Evolutionary conservation across 37 sponge, comb jelly and placozoan genomes (phyloP).

Genomic region (Tethya wilhelma): DNA sequence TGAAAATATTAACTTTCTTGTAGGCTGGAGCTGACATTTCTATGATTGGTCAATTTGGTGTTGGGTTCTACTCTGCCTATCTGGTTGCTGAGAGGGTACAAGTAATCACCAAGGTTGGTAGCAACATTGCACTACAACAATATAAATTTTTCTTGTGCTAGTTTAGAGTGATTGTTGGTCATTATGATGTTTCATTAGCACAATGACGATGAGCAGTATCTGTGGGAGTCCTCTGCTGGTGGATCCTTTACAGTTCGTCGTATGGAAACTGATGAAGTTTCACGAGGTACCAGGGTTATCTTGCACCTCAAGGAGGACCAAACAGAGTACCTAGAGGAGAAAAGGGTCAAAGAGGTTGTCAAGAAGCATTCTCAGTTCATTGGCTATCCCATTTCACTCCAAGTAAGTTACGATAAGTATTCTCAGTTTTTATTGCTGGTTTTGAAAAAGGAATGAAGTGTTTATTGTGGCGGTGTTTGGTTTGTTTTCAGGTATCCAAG

Average conservation of each 20-base stretch:
- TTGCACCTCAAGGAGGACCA: constrained; percentile 95
- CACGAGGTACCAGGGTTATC: constrained; percentile 91
- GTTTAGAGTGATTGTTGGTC: neutral
- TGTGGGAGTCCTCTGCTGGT: constrained; percentile 97
- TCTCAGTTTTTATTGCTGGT: neutral
- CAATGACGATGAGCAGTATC: constrained; percentile 98
- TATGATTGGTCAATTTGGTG: constrained; percentile 99
- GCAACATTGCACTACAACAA: neutral
- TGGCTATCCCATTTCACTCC: constrained; percentile 95
- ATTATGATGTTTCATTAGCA: constrained; percentile 56
- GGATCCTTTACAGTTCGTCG: constrained; percentile 94
- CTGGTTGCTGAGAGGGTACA: constrained; percentile 91
- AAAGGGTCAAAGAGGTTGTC: constrained; percentile 90
- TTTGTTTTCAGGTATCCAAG: constrained; percentile 81
- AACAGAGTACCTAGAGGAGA: constrained; percentile 95
- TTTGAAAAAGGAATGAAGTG: no score
- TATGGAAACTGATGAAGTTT: constrained; percentile 80
- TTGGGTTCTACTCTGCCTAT: constrained; percentile 99
- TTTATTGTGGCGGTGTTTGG: neutral
- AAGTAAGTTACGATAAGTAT: constrained; percentile 48
- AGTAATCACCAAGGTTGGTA: constrained; percentile 83
- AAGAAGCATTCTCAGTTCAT: constrained; percentile 99
- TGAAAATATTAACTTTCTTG: neutral
- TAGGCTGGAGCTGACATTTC: constrained; percentile 99
- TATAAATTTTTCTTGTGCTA: neutral